Percentiles rank a stretch among this genome's conserved stretches.
Evolutionary conservation across 1,140 invertebrate species (phyloP).

Genomic region (Ladona fulva): DNA sequence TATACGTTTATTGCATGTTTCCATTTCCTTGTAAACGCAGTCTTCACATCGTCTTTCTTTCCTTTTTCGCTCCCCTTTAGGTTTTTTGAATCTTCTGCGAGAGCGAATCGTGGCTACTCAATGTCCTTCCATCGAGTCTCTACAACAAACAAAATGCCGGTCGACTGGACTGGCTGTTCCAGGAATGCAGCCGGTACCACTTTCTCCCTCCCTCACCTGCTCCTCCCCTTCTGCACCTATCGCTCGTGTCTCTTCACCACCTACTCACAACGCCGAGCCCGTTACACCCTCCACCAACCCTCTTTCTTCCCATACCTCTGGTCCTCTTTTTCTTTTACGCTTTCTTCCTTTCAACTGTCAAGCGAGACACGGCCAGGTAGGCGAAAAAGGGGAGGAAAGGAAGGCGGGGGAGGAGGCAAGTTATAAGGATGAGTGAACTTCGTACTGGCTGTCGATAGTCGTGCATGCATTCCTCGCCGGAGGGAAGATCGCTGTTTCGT

Average conservation of each 20-base stretch:
- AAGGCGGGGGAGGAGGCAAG: neutral
- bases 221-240: neutral
- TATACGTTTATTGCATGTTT: too few species aligned
- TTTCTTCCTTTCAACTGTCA: constrained; percentile 1
- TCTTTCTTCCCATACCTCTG: neutral
- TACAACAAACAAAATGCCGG: constrained; percentile 5
- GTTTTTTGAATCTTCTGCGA: neutral
- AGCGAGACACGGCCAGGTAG: neutral
- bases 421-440: neutral
- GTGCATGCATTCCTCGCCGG: neutral
- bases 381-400: neutral
- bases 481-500: neutral
- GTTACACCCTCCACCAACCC: neutral
- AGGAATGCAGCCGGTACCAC: neutral
- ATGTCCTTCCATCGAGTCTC: neutral
- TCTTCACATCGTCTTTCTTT: neutral
- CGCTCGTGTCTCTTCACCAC: neutral
- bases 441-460: neutral
- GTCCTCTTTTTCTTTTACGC: neutral
- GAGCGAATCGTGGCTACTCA: neutral
- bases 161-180: neutral
- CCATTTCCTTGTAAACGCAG: too few species aligned
- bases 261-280: neutral
- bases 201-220: neutral
- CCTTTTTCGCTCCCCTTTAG: neutral